Evolutionary conservation across 2,113 vertebrate species (phyloP), one percentile per base, ranked within the genome.

Genomic region (Beaufortia kweichowensis): DNA sequence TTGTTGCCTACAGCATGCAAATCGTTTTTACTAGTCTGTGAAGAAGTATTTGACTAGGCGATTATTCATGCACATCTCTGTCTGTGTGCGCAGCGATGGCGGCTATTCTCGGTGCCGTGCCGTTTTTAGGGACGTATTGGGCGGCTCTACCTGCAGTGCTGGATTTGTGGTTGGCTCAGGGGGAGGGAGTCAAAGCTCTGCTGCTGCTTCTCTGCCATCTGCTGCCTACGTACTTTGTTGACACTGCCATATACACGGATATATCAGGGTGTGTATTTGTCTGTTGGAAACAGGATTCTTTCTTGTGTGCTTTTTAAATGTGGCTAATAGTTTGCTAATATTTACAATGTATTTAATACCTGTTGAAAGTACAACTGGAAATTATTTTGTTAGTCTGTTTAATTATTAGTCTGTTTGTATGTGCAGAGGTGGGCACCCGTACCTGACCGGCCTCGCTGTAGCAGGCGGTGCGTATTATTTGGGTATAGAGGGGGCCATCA

Each of bases 171-270:
- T 89, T 99, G 85, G 95, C 92, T 1, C 97, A 99, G 86, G 96
- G 95, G 5, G 89, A 94, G 84, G 94, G 95, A 2, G 94, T 94
- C 79, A 97, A 95, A 89, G 96, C 97, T 6, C 31, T 96, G 82
- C 86, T 99, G 74, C 94, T 99, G 76, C 89, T 99, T 65, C 71
- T 97, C 85, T 96, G 92, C 87, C 97, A 99, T 81, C 92, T 99
- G 73, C 91, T 99, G 77, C 97, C 97, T n/a, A 99, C 97, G 0
- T 99, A 98, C 84, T 99, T 96, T 78, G 97, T 99, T 65, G 97
- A 99, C 79, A 98, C 97, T 24, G 97, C 97, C 12, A 99, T 99
- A 86, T 99, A 99, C 88, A 98, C 95, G 0, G 97, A 99, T 86
- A 99, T 99, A 89, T 98, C 97, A 21, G 97, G 97, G 97, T 99